A percentile compares a stretch with the other conserved stretches of the same genome.
Evolutionary conservation across 1,140 invertebrate genomes (phyloP).

Genomic region (Leptinotarsa undecemlineata): DNA sequence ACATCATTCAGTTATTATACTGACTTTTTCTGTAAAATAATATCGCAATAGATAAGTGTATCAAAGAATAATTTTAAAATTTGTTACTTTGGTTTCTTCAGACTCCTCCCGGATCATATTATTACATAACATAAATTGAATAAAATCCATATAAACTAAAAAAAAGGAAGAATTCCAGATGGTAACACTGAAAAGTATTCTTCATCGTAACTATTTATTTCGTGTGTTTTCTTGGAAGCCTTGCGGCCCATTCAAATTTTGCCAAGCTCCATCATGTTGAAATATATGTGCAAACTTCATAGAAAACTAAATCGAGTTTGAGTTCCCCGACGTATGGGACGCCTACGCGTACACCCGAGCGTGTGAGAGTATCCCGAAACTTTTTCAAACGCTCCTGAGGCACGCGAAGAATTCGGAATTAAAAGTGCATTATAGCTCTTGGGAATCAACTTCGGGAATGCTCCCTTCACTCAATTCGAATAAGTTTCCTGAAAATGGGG

Average conservation of each 20-base stretch:
- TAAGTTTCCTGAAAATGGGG: not conserved
- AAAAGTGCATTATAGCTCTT: slow-evolving; percentile 18
- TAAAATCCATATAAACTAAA: too few relatives aligned
- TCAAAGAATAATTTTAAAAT: too few relatives aligned
- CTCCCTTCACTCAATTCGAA: not conserved
- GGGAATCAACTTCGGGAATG: slow-evolving; percentile 15
- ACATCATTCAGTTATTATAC: too few relatives aligned
- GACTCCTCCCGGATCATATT: too few relatives aligned
- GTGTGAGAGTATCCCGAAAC: slow-evolving; percentile 1
- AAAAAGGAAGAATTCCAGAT: too few relatives aligned
- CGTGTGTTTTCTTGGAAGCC: not conserved
- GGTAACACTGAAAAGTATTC: too few relatives aligned
- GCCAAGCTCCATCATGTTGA: not conserved
- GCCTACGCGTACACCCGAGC: not conserved
- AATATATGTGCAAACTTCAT: not conserved
- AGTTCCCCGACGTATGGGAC: not conserved
- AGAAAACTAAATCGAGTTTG: not conserved
- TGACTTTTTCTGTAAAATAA: too few relatives aligned
- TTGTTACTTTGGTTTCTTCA: too few relatives aligned
- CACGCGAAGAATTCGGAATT: slow-evolving; percentile 20
- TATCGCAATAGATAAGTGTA: too few relatives aligned
- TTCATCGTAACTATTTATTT: not conserved
- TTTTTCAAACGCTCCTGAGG: not conserved
- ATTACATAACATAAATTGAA: too few relatives aligned
- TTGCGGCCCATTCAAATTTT: not conserved